A percentile compares a stretch with the other conserved stretches of the same genome.
These are phyloP conservation scores for Gibbula magus DNA, from an alignment of 2,888 invertebrate species.

Conservation along the genomic window DNA sequence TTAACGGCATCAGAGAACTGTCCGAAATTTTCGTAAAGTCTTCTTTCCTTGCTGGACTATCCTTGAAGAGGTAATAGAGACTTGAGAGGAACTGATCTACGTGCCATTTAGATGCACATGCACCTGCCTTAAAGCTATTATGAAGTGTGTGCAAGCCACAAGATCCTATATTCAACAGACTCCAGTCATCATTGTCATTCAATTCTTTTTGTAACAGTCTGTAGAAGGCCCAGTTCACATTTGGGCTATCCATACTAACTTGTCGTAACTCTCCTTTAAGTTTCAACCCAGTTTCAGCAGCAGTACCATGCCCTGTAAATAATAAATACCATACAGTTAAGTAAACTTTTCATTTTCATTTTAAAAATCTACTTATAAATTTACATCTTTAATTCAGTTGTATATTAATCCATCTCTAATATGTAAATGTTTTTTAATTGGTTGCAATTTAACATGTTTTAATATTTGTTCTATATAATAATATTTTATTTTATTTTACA, in stretches of 20 bases:
- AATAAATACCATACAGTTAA: no score
- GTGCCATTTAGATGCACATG: constrained; percentile 30
- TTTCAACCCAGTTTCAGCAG: no score
- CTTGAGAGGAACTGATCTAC: constrained; percentile 48
- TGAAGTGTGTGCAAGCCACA: constrained; percentile 39
- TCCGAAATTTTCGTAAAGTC: not conserved
- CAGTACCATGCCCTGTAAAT: no score
- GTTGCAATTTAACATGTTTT: no score
- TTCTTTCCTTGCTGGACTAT: constrained; percentile 51
- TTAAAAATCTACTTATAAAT: no score
- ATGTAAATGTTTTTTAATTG: no score
- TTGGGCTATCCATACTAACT: constrained; percentile 37
- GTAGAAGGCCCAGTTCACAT: constrained; percentile 38
- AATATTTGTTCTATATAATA: no score
- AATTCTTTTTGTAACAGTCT: constrained; percentile 23
- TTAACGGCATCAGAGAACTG: constrained; percentile 48
- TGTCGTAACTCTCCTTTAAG: not conserved
- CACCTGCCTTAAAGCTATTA: constrained; percentile 35
- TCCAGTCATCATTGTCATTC: constrained; percentile 6
- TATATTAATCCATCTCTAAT: no score
- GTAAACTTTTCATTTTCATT: no score
- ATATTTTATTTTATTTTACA: no score
- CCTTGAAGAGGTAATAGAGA: constrained; percentile 59
- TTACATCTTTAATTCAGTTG: no score
- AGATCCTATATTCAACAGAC: constrained; percentile 39